These are phyloP conservation scores for Mystacornis crossleyi DNA, from an alignment of 2,113 vertebrate species.

Conservation along the genomic window DNA sequence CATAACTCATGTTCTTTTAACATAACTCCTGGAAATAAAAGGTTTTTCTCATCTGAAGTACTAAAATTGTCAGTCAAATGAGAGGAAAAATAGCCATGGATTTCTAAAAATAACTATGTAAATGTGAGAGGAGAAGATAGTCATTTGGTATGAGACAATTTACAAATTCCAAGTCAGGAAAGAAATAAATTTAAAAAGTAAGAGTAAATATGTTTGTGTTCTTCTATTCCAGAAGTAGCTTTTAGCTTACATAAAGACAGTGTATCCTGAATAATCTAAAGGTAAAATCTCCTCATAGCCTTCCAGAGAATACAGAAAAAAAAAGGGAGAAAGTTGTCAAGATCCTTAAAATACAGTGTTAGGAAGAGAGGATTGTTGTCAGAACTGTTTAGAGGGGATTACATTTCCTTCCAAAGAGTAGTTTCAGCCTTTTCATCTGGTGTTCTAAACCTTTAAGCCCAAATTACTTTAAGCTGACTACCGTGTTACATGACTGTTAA, in stretches of 20 bases:
- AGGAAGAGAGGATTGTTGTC: slow-evolving; percentile 27
- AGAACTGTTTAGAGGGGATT: slow-evolving; percentile 50
- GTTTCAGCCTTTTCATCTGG: slow-evolving; percentile 36
- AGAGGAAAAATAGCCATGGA: background rate
- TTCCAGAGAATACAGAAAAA: background rate
- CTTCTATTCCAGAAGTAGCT: background rate
- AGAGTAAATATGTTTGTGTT: background rate
- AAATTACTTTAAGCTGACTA: background rate
- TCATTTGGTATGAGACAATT: background rate
- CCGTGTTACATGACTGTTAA: slow-evolving; percentile 11
- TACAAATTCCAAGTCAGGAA: background rate
- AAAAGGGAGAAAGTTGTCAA: background rate
- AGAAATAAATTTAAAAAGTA: background rate
- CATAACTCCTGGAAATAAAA: background rate
- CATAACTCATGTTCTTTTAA: background rate
- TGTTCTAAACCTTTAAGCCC: slow-evolving; percentile 34
- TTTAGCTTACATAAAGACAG: background rate
- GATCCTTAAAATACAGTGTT: background rate
- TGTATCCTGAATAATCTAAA: background rate
- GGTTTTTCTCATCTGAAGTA: background rate
- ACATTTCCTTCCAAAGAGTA: slow-evolving; percentile 20
- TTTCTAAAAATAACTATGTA: background rate
- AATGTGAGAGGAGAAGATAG: background rate
- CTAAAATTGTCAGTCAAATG: background rate
- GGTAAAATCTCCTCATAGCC: background rate